These are phyloP conservation scores for Uropetala carovei DNA, from an alignment of 2,888 invertebrate genomes.

Conservation along the genomic window DNA sequence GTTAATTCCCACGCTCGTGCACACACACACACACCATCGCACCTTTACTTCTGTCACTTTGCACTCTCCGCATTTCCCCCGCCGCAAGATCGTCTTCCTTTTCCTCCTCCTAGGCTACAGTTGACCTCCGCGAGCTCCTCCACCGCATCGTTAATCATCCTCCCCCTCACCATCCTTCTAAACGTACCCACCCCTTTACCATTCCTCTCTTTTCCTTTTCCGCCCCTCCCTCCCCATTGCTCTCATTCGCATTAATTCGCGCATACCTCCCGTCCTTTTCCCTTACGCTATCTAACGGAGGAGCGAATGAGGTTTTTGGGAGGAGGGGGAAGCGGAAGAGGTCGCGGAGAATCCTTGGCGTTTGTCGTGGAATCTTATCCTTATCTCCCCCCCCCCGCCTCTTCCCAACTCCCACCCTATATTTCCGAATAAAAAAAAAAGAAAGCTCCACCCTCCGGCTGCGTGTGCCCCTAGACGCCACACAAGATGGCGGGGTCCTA, in stretches of 20 bases:
- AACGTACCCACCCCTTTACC: not conserved
- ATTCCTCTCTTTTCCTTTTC: slow-evolving; percentile 1
- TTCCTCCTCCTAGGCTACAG: slow-evolving; percentile 50
- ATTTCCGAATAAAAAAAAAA: not conserved
- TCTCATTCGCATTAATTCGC: slow-evolving; percentile 47
- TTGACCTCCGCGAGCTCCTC: slow-evolving; percentile 42
- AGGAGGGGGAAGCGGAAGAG: too few relatives aligned
- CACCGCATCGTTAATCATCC: slow-evolving; percentile 59
- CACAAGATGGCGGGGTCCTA: not conserved
- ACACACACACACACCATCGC: not conserved
- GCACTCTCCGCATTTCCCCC: not conserved
- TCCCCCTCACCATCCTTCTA: slow-evolving; percentile 7
- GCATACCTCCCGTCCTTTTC: slow-evolving; percentile 19
- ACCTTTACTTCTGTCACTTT: not conserved
- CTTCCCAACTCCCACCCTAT: not conserved
- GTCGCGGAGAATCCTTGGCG: not conserved
- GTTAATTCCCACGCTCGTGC: not conserved
- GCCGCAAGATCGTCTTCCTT: not conserved
- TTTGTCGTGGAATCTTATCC: slow-evolving; percentile 7
- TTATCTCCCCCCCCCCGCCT: not conserved
- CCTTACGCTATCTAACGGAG: not conserved
- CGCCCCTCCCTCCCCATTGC: not conserved
- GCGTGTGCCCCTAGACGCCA: not conserved
- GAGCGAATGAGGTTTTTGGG: too few relatives aligned
- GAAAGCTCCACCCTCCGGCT: not conserved